phyloP scores from a whole-genome alignment of 2,888 invertebrate genomes.

The Mellilla xanthometata region DNA sequence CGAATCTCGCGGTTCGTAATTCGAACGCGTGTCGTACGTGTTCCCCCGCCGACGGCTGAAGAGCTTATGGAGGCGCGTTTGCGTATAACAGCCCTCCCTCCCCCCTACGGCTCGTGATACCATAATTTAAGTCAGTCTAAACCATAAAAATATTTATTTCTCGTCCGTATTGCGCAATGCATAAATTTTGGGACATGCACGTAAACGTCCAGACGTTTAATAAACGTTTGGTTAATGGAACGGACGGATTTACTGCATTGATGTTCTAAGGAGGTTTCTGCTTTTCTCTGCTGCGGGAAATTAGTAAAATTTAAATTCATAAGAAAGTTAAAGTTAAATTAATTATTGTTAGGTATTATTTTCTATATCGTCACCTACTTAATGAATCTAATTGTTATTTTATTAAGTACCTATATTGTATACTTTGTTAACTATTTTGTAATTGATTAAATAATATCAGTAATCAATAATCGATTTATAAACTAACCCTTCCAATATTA shows the following conservation, averaged over 20 bases:
- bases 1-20: constrained; percentile 22
- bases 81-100: constrained; percentile 38
- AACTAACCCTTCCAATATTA: too few relatives aligned
- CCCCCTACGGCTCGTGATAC: constrained; percentile 41
- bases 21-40: constrained; percentile 33
- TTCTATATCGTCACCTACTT: too few relatives aligned
- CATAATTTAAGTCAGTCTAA: constrained; percentile 54
- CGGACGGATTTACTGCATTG: neutral
- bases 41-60: constrained; percentile 45
- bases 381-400: too few relatives aligned
- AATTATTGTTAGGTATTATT: too few relatives aligned
- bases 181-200: constrained; percentile 50
- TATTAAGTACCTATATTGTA: too few relatives aligned
- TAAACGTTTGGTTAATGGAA: constrained; percentile 3
- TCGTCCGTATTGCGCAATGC: constrained; percentile 68
- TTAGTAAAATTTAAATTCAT: too few relatives aligned
- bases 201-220: constrained; percentile 20
- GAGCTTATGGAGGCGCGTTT: constrained; percentile 55
- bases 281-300: neutral
- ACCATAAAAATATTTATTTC: constrained; percentile 69
- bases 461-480: too few relatives aligned
- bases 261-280: neutral
- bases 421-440: too few relatives aligned
- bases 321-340: too few relatives aligned
- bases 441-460: too few relatives aligned